These are phyloP conservation scores for Neostethus bicornis DNA, from an alignment of 2,797 vertebrate genomes.

Conservation along the genomic window DNA sequence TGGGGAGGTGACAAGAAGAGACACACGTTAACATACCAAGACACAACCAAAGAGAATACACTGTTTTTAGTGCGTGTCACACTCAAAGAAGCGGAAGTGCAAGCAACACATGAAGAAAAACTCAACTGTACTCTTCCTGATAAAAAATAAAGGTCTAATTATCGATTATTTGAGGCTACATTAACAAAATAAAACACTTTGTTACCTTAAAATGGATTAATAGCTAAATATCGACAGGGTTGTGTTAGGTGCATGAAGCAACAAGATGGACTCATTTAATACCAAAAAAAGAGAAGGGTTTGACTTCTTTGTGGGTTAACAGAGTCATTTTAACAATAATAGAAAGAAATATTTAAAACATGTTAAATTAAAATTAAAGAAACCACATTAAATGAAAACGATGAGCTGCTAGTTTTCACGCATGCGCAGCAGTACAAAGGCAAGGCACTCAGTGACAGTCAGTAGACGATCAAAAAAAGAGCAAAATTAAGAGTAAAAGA, in stretches of 20 bases:
- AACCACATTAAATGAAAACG: constrained; percentile 37
- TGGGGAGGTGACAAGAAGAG: constrained; percentile 1
- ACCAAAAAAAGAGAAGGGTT: not conserved
- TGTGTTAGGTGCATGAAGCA: constrained; percentile 17
- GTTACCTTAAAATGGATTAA: not conserved
- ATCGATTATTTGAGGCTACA: not conserved
- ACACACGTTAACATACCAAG: constrained; percentile 34
- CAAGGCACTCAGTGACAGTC: constrained; percentile 79
- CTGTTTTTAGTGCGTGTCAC: constrained; percentile 38
- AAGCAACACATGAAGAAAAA: not conserved
- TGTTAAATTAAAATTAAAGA: constrained; percentile 7
- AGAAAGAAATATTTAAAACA: not conserved
- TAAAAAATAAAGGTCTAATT: not conserved
- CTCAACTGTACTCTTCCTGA: not conserved
- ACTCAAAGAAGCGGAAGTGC: constrained; percentile 46
- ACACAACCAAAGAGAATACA: constrained; percentile 11
- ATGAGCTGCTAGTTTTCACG: constrained; percentile 69
- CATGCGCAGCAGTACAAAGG: constrained; percentile 88
- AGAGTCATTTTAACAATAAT: rapidly evolving
- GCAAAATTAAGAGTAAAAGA: constrained; percentile 60
- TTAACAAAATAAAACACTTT: not conserved
- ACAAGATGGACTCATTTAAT: constrained; percentile 20
- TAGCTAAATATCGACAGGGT: constrained; percentile 4
- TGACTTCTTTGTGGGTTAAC: not conserved
- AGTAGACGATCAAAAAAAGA: constrained; percentile 57